Base-by-base conservation (phyloP, 2,113 vertebrate species). In the Corydoras maculifer region DNA sequence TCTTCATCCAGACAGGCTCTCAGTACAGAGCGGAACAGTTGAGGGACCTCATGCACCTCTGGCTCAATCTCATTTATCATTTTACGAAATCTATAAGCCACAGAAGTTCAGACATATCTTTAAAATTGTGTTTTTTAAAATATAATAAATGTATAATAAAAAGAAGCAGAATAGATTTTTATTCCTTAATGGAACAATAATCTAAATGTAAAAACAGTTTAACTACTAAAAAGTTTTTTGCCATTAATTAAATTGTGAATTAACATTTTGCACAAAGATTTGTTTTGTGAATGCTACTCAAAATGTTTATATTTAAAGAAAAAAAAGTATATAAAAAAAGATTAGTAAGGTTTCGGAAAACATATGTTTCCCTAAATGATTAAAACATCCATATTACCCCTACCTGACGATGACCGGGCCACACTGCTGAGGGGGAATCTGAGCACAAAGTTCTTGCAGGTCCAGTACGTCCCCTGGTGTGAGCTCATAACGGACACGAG, bases 341-440 rank as follows among this genome's bases (percentile, higher is more conserved):
- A 25, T 25, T 25, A 8, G 35, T 43, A 43, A 43, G 35, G 4
- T 43, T 10, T 53, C 3, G 13, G 13, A 53, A 53, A 53, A 25
- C 18, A 25, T 25, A 57, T n/a, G n/a, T 14, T n/a, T 57, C n/a
- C 15, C 54, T 5, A 57, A 57, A 14, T 57, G n/a, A n/a, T 57
- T 57, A 7, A 57, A 7, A n/a, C 13, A 53, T 14, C 57, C 32
- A 15, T 25, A 8, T 35, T 11, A 10, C 29, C 2, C 48, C 9
- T 71, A 92, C 91, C 90, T 90, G 67, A 87, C 86, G 0, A 92
- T 91, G 48, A 83, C 49, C 9, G 91, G 90, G 10, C 91, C 90
- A 65, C 91, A 92, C 77, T 89, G 87, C 35, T 84, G 76, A 48
- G 91, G 89, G 8, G 84, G 87, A 68, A 92, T 85, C 81, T 87